Evolutionary conservation across 64 coral and sea anemone genomes (phyloP), one percentile per base, ranked within the genome.

Genomic region (Dendronephthya gigantea): DNA sequence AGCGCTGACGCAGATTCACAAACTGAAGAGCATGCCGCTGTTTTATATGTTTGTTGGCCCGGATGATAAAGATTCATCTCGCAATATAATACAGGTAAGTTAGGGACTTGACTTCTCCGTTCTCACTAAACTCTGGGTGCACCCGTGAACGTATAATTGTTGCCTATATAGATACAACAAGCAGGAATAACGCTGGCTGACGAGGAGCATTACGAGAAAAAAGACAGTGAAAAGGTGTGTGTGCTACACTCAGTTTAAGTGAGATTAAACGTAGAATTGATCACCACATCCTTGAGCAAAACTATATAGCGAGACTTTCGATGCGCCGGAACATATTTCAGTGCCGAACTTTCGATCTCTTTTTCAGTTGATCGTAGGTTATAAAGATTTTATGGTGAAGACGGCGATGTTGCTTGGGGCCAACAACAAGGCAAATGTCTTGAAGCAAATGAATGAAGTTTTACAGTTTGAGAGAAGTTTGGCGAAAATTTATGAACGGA

Each of bases 31-130:
- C 39, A 98, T 88, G 25, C 95, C 95, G 50, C 86, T 98, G 38
- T 98, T 98, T 85, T 98, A 98, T 39, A 93, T 98, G 95, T 98
- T 98, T 90, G 95, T 98, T 34, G 85, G 92, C 70, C 87, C 92
- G 19, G 95, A 98, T 91, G 95, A 98, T 62, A 91, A 89, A n/a
- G 93, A 98, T 33, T 98, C 95, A 23, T 91, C 86, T 22, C 49
- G 89, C 17, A 93, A 98, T 52, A 91, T 93, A 36, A 93, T 98
- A 70, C 95, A 98, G 95, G 95, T 98, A 85, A 15, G 87, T 52
- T n/a, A n/a, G n/a, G n/a, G n/a, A n/a, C n/a, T n/a, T n/a, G n/a
- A n/a, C n/a, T n/a, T n/a, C n/a, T n/a, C n/a, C n/a, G n/a, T n/a
- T n/a, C n/a, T n/a, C n/a, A n/a, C n/a, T n/a, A n/a, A n/a, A n/a